Evolutionary conservation across 2,888 invertebrate species (phyloP), one percentile per base, ranked within the genome.

Genomic region (Cephalotes varians): DNA sequence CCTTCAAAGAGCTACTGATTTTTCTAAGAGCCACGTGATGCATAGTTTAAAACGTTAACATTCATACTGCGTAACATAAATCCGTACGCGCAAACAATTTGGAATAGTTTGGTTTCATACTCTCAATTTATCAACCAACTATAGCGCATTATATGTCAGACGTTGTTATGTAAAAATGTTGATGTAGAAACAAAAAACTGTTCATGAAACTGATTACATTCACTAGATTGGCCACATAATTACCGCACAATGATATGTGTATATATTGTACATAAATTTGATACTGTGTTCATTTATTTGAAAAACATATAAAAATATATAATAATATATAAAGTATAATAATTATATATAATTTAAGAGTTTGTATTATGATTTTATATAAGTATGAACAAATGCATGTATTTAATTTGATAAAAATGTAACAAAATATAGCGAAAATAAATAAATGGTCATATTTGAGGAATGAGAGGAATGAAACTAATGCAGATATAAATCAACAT

Each of bases 201-300:
- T 93, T 92, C 93, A 93, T 93, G 93, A 94, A 94, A 94, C 93
- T 94, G 93, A 94, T 94, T n/a, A 93, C 94, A 94, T 93, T 93
- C 92, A 91, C 90, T 89, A 85, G 83, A 85, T 69, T 82, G 84
- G 71, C 67, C 64, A 82, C 83, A 60, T 82, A 34, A 54, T 80
- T 84, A 81, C 74, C 64, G 74, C 79, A 72, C 80, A 49, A 1
- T 44, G 7, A 47, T 54, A 82, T 83, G 71, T 83, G 76, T 85
- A 83, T 86, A 15, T 49, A 79, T 83, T 83, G 84, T 47, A 21
- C 10, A 40, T 28, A 40, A 12, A 4, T 12, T 40, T 40, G 9
- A 49, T 37, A 58, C 34, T n/a, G n/a, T 18, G 31, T 51, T 44
- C 4, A 28, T 10, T 81, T 73, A 44, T 64, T 73, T 64, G 7